Evolutionary conservation across 2,797 vertebrate genomes (phyloP), one percentile per base, ranked within the genome.

Genomic region (Novumbra hubbsi): DNA sequence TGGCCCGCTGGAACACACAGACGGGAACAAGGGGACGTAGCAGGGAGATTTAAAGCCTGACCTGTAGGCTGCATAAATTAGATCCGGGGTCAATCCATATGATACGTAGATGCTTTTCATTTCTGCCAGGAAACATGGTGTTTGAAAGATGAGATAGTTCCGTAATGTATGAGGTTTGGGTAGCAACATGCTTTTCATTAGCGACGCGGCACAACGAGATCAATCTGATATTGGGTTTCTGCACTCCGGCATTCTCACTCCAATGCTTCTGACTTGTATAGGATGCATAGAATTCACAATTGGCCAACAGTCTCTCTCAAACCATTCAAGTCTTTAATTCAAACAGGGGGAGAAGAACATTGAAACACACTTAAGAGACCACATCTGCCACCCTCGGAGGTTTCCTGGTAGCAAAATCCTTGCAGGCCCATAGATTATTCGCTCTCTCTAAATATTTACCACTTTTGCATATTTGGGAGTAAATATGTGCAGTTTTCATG

Each of bases 21-120:
- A 87, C 88, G 86, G 75, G 78, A 73, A 65, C 78, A 70, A 21
- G 84, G 88, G 88, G 17, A 19, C 11, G 17, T 76, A 72, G 75
- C 66, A 77, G 71, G 21, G 85, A 89, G 88, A 92, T 91, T 91
- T 91, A 91, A 80, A 84, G 85, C 83, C 82, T 87, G 88, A 87
- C 91, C 87, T 65, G 45, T 70, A 85, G 84, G 79, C 55, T 78
- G 76, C 79, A 86, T 81, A 76, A 84, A 91, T 88, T 73, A 65
- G 89, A 87, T 86, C 79, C 87, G 87, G 91, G 90, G 90, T 92
- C 91, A 83, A 64, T 64, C 62, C 28, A 64, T 64, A 64, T 64
- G 55, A 57, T 80, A 70, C 78, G 81, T 30, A 72, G 86, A 85
- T 80, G 79, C 85, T 89, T 88, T 90, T 88, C 84, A 90, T 91